Evolutionary conservation across 2,797 vertebrate genomes (phyloP), one percentile per base, ranked within the genome.

Genomic region (Halcyon chelicuti): DNA sequence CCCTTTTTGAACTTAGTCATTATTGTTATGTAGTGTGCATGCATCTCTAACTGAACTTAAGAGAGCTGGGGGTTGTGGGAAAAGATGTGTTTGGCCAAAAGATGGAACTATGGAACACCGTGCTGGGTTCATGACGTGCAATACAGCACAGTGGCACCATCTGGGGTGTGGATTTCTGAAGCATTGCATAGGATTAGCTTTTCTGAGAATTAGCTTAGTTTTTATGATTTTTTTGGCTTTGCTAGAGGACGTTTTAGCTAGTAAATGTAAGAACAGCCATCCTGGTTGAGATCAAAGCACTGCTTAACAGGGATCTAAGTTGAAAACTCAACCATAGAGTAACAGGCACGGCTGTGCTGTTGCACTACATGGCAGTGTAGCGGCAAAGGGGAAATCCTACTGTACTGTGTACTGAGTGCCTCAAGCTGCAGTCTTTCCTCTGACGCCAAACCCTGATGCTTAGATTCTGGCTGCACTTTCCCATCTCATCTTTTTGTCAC

Each of bases 391-490:
- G 17, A 84, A 7, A 81, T 33, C 16, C 46, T 33, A 4, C 21
- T 28, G 6, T 20, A 26, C 0, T 2, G 1, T 16, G 1, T 25
- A 12, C 5, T 6, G 16, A 63, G 4, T 58, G 15, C 6, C n/a
- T 25, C 29, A 71, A 37, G 31, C 17, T 71, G 28, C 5, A 76
- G 29, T 5, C 22, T 58, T 88, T 80, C 42, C 33, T 58, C 52
- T 22, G 42, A 76, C 31, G 42, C 20, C 46, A 73, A 47, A 19
- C 11, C 6, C 31, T 83, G 3, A 19, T 58, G 26, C 39, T 31
- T 19, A 83, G 15, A 39, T 73, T 76, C 25, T 58, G 44, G 19
- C 13, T 61, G 17, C 9, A 16, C 8, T 42, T 68, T 1, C n/a
- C 18, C 9, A 8, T 3, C 23, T 66, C 1, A 0, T 3, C 65